Base-by-base conservation (phyloP, 2,797 vertebrate species). In the Distichodus sexfasciatus region DNA sequence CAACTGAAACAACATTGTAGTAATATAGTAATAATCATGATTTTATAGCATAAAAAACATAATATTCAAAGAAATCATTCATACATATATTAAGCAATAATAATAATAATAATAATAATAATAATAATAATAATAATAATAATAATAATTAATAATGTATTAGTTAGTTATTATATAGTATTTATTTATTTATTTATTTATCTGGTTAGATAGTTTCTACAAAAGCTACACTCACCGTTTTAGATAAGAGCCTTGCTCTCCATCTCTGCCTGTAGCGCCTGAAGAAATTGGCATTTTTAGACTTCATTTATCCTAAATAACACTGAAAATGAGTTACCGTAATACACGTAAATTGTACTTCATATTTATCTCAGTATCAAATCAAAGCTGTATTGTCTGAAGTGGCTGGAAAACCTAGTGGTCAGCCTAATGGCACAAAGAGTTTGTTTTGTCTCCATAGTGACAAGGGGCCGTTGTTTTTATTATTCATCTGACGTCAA, bases 281-380 rank as follows among this genome's bases (percentile, higher is more conserved):
- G 88, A 89, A 51, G 90, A 88, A 51, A 85, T 84, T 2, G 90
- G 85, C 90, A 91, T 92, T 68, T 79, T 76, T 76, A n/a, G n/a
- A n/a, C n/a, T n/a, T n/a, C n/a, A n/a, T n/a, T n/a, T n/a, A n/a
- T n/a, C n/a, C n/a, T n/a, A n/a, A 26, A 62, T 31, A 35, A 11
- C 26, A 58, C 17, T 9, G 51, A 17, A 14, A 23, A n/a, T 26
- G 8, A 15, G 2, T 10, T 24, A 53, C 47, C 5, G 23, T 15
- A 14, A 35, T 26, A 15, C 29, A n/a, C 29, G 60, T 24, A 19
- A 24, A 40, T 3, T n/a, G 14, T 3, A 29, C 3, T n/a, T n/a
- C n/a, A n/a, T n/a, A 17, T 36, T 21, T 2, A 29, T 7, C 24
- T 43, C 55, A 55, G n/a, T 40, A 33, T 40, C 6, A 15, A 46